Evolutionary conservation across 2,888 invertebrate species (phyloP).

Genomic region (Ichneumon xanthorius): DNA sequence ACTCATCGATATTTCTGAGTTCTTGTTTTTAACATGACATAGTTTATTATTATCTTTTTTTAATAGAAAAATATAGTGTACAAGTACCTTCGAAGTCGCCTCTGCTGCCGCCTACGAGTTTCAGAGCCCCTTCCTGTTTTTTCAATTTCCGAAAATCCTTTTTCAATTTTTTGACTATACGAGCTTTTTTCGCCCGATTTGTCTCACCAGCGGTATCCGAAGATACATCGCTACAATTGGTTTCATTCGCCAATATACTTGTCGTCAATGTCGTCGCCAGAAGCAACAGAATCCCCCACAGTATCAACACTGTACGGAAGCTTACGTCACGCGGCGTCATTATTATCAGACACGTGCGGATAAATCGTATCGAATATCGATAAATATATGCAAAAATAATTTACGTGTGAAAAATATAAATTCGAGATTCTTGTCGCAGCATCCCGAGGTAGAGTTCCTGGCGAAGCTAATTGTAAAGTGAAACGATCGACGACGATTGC

Average conservation of each 20-base stretch:
- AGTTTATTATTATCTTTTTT: conserved; percentile 7
- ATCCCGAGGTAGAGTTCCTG: background rate
- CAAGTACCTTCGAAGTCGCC: conserved; percentile 91
- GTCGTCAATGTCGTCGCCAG: conserved; percentile 28
- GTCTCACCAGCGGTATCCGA: background rate
- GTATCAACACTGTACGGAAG: conserved; percentile 46
- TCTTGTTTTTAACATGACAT: background rate
- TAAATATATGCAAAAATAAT: background rate
- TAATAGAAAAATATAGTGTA: background rate
- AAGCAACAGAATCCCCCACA: conserved; percentile 40
- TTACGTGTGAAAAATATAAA: background rate
- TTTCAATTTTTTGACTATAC: conserved; percentile 89
- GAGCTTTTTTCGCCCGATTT: conserved; percentile 84
- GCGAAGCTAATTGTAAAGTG: conserved; percentile 21
- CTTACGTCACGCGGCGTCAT: conserved; percentile 34
- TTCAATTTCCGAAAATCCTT: conserved; percentile 90
- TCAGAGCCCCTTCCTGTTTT: conserved; percentile 90
- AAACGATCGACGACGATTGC: conserved; percentile 47
- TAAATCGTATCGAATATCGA: too few relatives aligned
- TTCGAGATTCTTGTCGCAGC: background rate
- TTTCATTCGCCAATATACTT: conserved; percentile 23
- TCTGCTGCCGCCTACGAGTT: conserved; percentile 87
- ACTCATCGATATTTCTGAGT: too few relatives aligned
- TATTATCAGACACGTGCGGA: background rate
- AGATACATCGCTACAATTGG: conserved; percentile 6